Base-by-base conservation (phyloP, 2,797 vertebrate species). In the Mus caroli region DNA sequence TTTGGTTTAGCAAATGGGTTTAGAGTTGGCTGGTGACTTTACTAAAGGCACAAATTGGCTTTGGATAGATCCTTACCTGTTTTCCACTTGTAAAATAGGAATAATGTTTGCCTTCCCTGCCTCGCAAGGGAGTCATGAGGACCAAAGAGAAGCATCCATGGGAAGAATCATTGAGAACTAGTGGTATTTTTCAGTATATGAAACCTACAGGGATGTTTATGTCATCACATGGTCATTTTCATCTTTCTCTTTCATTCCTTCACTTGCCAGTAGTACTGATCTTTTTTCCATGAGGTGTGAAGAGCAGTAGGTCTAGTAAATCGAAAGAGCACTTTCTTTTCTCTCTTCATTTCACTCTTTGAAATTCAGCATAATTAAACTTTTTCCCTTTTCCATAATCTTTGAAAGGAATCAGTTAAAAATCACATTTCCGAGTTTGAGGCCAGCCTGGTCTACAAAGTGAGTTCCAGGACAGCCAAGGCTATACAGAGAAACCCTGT, bases 71-170 rank as follows among this genome's bases (percentile, higher is more conserved):
- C 54, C n/a, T 86, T 89, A 31, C 24, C 62, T 86, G 52, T 46
- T 80, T 93, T 93, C 87, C 91, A 93, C 64, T 86, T 91, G 79
- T 4, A 86, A 92, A 84, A 85, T 87, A 50, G 34, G 13, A 84
- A 69, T 76, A 54, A 15, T 71, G 50, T 78, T 93, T 80, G 40
- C 69, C 60, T 86, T 89, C 40, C 52, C 85, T 84, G 26, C 90
- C 76, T 96, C 37, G 73, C 9, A 34, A 88, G n/a, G 60, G 40
- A 71, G 40, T 90, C 62, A 24, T 37, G 86, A 90, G 46, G 46
- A 92, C 78, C 54, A 88, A 43, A n/a, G 84, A 91, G 85, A 90
- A 52, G 52, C 62, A n/a, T 91, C 37, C 50, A 43, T 46, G 12
- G 79, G n/a, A 56, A 82, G 60, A 92, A 94, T 43, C 37, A 64